phyloP scores from a whole-genome alignment of 2,888 invertebrate species.

The Chesias legatella region DNA sequence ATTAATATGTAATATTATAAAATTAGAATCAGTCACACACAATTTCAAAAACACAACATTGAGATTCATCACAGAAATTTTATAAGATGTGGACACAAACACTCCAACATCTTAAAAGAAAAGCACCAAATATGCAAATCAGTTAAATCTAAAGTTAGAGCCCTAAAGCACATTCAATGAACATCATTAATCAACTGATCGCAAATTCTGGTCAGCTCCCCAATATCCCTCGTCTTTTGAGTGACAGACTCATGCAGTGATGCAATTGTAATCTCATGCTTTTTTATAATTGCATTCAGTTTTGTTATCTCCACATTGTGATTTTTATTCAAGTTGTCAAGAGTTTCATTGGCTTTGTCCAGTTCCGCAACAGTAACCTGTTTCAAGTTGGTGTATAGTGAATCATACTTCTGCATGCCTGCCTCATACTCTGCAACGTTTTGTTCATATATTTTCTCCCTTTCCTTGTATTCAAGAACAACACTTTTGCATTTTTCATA shows the following conservation, averaged over 20 bases:
- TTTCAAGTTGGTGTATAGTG: conserved; percentile 90
- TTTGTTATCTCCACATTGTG: conserved; percentile 90
- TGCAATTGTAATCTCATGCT: conserved; percentile 91
- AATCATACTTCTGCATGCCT: conserved; percentile 86
- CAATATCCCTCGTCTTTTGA: conserved; percentile 93
- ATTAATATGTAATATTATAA: conserved; percentile 5
- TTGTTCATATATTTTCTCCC: conserved; percentile 84
- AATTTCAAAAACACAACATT: conserved; percentile 9
- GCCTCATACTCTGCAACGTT: conserved; percentile 85
- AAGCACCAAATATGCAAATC: conserved; percentile 28
- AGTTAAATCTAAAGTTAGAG: conserved; percentile 10
- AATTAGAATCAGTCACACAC: conserved; percentile 8
- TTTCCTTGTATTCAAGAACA: conserved; percentile 73
- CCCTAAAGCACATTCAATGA: conserved; percentile 36
- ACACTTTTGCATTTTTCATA: conserved; percentile 83
- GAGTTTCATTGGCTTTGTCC: conserved; percentile 86
- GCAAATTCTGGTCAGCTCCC: conserved; percentile 93
- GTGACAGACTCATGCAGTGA: conserved; percentile 90
- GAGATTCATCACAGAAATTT: conserved; percentile 29
- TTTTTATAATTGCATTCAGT: conserved; percentile 91
- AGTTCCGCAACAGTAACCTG: conserved; percentile 92
- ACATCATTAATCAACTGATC: conserved; percentile 91
- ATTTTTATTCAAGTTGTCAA: conserved; percentile 85
- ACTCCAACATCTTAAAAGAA: conserved; percentile 18
- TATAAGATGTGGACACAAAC: conserved; percentile 12